Percentiles rank a stretch among this genome's conserved stretches.
Evolutionary conservation across 2,113 vertebrate genomes (phyloP).

Genomic region (Cyanocitta stelleri): DNA sequence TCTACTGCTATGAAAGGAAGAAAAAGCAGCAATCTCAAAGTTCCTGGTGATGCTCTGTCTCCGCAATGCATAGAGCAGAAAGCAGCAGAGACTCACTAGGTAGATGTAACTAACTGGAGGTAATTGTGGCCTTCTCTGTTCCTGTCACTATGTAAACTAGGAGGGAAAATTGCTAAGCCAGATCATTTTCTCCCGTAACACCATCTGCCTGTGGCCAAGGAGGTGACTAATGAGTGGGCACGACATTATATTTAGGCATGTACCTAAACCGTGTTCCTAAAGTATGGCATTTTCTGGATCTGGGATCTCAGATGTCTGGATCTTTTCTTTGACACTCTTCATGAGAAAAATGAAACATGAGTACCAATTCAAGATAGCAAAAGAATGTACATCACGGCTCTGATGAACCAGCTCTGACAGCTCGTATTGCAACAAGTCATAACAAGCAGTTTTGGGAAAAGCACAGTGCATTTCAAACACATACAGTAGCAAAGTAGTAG

Average conservation of each 20-base stretch:
- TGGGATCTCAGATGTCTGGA: not conserved
- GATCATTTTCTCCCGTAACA: not conserved
- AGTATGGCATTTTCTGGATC: not conserved
- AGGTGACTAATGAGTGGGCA: not conserved
- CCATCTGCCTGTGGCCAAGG: not conserved
- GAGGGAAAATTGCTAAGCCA: not conserved
- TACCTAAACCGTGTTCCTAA: not conserved
- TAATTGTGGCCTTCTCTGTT: not conserved
- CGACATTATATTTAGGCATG: not conserved
- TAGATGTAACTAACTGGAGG: not conserved
- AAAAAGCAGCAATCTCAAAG: not conserved
- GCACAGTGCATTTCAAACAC: not conserved
- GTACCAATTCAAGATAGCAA: not conserved
- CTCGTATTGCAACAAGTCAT: not conserved
- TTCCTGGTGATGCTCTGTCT: not conserved
- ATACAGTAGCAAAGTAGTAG: not conserved
- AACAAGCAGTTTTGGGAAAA: not conserved
- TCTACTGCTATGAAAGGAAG: not conserved
- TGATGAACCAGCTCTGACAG: constrained; percentile 25
- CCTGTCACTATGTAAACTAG: not conserved
- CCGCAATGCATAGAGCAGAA: not conserved
- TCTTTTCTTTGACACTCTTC: not conserved
- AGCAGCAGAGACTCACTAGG: not conserved
- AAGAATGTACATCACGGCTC: not conserved
- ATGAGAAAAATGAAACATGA: not conserved